Evolutionary conservation across 2,888 invertebrate genomes (phyloP).

Genomic region (Dasysyrphus tricinctus): DNA sequence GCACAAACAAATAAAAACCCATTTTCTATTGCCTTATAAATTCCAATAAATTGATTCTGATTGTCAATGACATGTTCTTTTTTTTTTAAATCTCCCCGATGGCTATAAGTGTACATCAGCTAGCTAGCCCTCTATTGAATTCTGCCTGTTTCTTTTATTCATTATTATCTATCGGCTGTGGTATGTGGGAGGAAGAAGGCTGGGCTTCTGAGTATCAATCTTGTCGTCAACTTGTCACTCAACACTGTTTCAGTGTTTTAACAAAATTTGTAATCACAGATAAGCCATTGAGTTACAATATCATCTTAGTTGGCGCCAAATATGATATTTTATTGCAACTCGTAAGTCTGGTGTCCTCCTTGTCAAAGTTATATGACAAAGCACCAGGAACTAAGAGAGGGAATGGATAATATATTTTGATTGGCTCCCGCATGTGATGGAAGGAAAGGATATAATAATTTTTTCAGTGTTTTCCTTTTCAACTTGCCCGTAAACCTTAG

Average conservation of each 20-base stretch:
- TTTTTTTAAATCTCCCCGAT: not conserved
- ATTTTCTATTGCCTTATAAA: constrained; percentile 71
- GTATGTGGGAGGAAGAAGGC: not conserved
- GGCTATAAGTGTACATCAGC: not conserved
- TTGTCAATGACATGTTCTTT: constrained; percentile 64
- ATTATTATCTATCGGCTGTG: not conserved
- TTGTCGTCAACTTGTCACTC: constrained; percentile 57
- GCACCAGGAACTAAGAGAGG: not conserved
- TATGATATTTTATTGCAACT: constrained; percentile 79
- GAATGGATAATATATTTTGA: constrained; percentile 46
- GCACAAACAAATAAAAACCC: constrained; percentile 67
- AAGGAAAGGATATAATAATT: constrained; percentile 23
- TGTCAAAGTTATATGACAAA: constrained; percentile 31
- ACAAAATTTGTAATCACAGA: constrained; percentile 71
- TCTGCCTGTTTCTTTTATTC: not conserved
- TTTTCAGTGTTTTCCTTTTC: constrained; percentile 33
- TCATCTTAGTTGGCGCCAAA: constrained; percentile 81
- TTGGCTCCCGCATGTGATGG: constrained; percentile 50
- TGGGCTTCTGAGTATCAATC: not conserved
- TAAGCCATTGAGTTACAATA: constrained; percentile 66
- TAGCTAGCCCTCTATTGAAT: not conserved
- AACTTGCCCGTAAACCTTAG: constrained; percentile 12
- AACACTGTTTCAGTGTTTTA: constrained; percentile 38
- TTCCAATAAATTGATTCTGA: constrained; percentile 75
- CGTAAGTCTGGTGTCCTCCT: constrained; percentile 71